Percentiles rank a stretch among this genome's conserved stretches.
These are phyloP conservation scores for Hystrix cristata DNA, from an alignment of 2,113 vertebrate genomes.

Conservation along the genomic window DNA sequence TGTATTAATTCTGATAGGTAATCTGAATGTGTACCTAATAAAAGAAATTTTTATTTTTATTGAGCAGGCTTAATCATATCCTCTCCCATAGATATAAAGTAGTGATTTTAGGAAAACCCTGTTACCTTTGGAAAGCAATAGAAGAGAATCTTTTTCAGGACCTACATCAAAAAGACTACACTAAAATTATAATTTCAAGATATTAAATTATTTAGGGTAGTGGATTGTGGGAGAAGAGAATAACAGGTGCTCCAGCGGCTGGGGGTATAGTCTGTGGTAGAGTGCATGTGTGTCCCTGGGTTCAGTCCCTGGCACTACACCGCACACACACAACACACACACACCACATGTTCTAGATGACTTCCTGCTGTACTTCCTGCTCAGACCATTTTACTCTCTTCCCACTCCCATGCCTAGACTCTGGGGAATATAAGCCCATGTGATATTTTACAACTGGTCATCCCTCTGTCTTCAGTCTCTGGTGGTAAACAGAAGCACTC, in stretches of 20 bases:
- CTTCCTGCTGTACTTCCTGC: neutral
- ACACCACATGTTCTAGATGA: no score
- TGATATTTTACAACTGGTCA: neutral
- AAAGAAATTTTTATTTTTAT: neutral
- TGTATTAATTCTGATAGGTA: constrained; percentile 45
- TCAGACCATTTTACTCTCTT: constrained; percentile 14
- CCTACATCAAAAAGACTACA: constrained; percentile 4
- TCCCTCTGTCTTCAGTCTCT: neutral
- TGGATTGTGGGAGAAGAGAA: neutral
- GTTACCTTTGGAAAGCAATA: constrained; percentile 31
- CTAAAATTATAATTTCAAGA: constrained; percentile 26
- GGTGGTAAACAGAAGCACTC: neutral
- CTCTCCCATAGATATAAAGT: neutral
- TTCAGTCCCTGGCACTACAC: neutral
- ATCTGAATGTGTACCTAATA: constrained; percentile 1
- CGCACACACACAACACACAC: neutral
- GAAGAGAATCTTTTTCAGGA: constrained; percentile 31
- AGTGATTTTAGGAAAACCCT: constrained; percentile 41
- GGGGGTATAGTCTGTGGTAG: neutral
- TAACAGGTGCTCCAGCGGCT: neutral
- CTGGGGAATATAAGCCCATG: neutral
- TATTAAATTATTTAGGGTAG: neutral
- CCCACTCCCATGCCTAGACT: neutral
- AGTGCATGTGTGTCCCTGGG: no score
- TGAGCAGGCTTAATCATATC: neutral